A percentile compares a stretch with the other conserved stretches of the same genome.
Evolutionary conservation across 2,888 invertebrate species (phyloP).

Genomic region (Copidosoma aretas): DNA sequence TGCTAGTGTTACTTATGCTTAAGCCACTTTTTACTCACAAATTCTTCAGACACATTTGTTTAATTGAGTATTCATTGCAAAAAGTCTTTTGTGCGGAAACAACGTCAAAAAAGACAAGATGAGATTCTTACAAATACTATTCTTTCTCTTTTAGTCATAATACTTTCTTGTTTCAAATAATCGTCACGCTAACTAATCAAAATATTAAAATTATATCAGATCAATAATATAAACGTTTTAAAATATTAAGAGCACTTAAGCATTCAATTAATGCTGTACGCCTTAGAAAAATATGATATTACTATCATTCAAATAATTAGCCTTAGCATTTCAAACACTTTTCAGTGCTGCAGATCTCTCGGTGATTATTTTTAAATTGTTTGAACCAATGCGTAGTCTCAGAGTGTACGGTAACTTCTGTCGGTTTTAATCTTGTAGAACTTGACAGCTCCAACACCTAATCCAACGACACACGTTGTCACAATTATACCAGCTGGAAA

Average conservation of each 20-base stretch:
- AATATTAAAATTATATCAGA: constrained; percentile 30
- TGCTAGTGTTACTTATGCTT: background rate
- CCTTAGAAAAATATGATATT: constrained; percentile 46
- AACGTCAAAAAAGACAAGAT: constrained; percentile 1
- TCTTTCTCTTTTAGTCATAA: constrained; percentile 18
- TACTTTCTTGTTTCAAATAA: constrained; percentile 30
- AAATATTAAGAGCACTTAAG: constrained; percentile 48
- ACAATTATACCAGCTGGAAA: constrained; percentile 80
- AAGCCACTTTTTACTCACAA: constrained; percentile 21
- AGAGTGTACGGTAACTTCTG: constrained; percentile 87
- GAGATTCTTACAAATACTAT: constrained; percentile 25
- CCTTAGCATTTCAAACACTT: constrained; percentile 40
- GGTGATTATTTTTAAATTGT: constrained; percentile 34
- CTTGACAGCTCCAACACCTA: constrained; percentile 83
- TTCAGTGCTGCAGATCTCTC: constrained; percentile 28
- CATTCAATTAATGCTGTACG: constrained; percentile 40
- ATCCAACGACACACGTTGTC: constrained; percentile 78
- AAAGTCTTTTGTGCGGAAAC: background rate
- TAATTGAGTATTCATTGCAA: background rate
- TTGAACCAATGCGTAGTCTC: constrained; percentile 61
- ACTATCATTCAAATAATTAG: constrained; percentile 41
- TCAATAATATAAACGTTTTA: constrained; percentile 29
- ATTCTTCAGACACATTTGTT: background rate
- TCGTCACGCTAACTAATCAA: constrained; percentile 12
- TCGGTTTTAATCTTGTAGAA: constrained; percentile 87